Evolutionary conservation across 2,797 vertebrate genomes (phyloP), one percentile per base, ranked within the genome.

Genomic region (Gallinago nigripennis): DNA sequence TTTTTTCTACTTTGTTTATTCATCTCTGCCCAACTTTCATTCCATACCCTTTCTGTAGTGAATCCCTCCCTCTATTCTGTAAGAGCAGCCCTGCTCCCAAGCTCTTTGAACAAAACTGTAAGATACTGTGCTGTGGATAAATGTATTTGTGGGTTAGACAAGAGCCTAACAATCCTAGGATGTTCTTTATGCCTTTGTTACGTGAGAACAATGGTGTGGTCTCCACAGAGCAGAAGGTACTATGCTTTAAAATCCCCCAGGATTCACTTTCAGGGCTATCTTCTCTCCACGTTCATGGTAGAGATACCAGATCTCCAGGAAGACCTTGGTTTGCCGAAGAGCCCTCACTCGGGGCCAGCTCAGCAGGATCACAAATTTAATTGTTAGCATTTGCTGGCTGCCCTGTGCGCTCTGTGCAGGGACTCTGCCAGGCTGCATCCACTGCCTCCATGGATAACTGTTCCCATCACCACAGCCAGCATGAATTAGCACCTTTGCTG

Each of bases 151-250:
- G 27, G 12, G 12, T 86, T 79, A 65, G 23, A 82, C 31, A 78
- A 78, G 19, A 57, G 16, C 37, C 33, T 33, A 69, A 64, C 24
- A 92, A 87, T 27, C 16, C 37, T 43, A 39, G 17, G 23, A 56
- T 66, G 71, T 91, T 92, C 63, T 77, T 81, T 60, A 51, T 25
- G 33, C 28, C 28, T 88, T 90, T 92, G 51, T 45, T 60, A 15
- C 45, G 28, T 17, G 19, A 82, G 43, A 87, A 39, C 18, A 66
- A 53, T 37, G 48, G 18, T 13, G 39, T 23, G 14, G 48, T 82
- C 39, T 79, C 72, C 80, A 83, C 91, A 66, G 25, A 86, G 76
- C 27, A 93, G 50, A 23, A 57, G n/a, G 12, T 33, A 78, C n/a
- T 84, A 48, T 41, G 45, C 48, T 64, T 83, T 80, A 71, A 89